Percentiles rank a stretch among this genome's conserved stretches.
Evolutionary conservation across 1,140 invertebrate genomes (phyloP).

Genomic region (Cherax quadricarinatus): DNA sequence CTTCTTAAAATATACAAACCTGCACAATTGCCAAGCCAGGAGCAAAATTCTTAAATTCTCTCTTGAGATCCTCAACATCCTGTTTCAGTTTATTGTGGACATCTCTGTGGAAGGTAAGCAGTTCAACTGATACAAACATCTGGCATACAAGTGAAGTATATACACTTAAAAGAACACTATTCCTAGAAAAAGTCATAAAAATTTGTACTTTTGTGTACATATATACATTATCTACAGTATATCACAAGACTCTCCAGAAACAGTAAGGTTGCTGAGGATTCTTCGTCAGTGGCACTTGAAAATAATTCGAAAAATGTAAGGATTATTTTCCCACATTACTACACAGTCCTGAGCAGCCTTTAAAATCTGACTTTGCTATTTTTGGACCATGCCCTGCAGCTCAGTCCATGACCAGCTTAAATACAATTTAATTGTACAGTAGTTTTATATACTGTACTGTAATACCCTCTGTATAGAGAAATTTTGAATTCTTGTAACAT

Average conservation of each 20-base stretch:
- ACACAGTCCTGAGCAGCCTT: no score
- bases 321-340: no score
- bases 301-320: no score
- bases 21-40: conserved; percentile 84
- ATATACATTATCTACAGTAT: background rate
- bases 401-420: no score
- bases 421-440: no score
- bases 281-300: background rate
- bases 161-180: background rate
- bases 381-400: no score
- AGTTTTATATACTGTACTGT: no score
- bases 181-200: background rate
- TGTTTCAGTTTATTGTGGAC: conserved; percentile 80
- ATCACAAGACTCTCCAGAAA: background rate
- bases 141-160: background rate
- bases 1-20: conserved; percentile 72
- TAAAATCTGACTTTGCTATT: no score
- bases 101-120: conserved; percentile 52
- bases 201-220: background rate
- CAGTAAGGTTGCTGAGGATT: background rate
- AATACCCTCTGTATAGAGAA: background rate
- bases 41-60: conserved; percentile 81
- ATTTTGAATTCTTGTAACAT: no score
- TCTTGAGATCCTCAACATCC: conserved; percentile 77
- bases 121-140: background rate